Base-by-base conservation (phyloP, 2,113 vertebrate genomes). In the Festucalex cinctus region DNA sequence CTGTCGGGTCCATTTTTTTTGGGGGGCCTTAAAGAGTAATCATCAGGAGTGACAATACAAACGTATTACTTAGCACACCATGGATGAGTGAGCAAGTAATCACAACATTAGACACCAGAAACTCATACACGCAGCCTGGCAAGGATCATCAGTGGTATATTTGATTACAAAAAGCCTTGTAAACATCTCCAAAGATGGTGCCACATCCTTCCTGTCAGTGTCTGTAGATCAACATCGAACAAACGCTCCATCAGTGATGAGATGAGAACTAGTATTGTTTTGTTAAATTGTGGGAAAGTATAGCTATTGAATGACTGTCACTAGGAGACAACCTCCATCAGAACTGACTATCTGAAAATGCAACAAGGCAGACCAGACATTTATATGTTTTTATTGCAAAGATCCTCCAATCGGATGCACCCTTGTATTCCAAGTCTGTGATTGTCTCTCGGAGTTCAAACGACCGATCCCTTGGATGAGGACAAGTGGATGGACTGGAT, bases 401-500 rank as follows among this genome's bases (percentile, higher is more conserved):
- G 56, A 36, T 20, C 14, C 17, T 36, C 28, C 56, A 35, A 1
- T 28, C 12, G 19, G 20, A 48, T 48, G 9, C n/a, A 22, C 19
- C 19, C 28, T 4, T 36, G 28, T 14, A 8, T 59, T 51, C 48
- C 48, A 10, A 51, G n/a, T 22, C 48, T 51, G n/a, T 8, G 2
- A 51, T 51, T n/a, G n/a, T 22, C 22, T 49, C 16, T 22, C n/a
- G 9, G 3, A 43, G 76, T 62, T 97, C 93, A 99, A 79, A 98
- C 97, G 36, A 98, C 64, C 44, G 97, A 98, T 69, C 97, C 97
- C 86, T 98, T 99, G 75, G 96, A 98, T 75, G 96, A 96, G 19
- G 97, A 98, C 85, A 99, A 93, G 85, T 98, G 96, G 83, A 98
- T 99, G 68, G 97, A 99, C 80, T 95, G 95, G 89, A 99, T 97